phyloP scores from a whole-genome alignment of 2,113 vertebrate genomes.

The Ginglymostoma cirratum region DNA sequence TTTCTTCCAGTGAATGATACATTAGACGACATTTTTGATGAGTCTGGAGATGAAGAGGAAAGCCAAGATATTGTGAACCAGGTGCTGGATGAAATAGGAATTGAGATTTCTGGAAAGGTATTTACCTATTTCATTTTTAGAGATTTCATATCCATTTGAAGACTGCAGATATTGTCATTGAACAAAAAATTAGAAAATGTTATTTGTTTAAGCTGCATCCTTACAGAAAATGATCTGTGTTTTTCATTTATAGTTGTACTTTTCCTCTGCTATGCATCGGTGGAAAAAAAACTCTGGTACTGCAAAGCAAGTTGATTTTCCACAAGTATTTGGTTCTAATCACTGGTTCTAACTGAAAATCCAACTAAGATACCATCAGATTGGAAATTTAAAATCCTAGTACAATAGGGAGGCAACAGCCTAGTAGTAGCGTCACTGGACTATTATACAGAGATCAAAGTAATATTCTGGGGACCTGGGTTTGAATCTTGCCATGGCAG shows the following conservation, averaged over 20 bases:
- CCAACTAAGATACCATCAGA: background rate
- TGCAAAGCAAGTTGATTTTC: background rate
- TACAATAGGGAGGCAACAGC: background rate
- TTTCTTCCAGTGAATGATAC: slow-evolving; percentile 75
- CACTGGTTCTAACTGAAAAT: background rate
- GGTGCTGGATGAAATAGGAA: slow-evolving; percentile 95
- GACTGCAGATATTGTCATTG: background rate
- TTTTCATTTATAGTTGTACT: background rate
- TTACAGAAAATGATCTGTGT: background rate
- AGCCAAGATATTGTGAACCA: slow-evolving; percentile 95
- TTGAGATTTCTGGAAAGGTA: slow-evolving; percentile 96
- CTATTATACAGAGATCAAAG: no score
- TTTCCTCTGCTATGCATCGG: background rate
- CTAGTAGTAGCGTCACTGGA: no score
- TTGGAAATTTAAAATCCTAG: background rate
- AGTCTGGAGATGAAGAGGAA: slow-evolving; percentile 93
- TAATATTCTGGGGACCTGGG: no score
- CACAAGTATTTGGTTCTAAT: background rate
- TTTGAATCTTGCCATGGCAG: no score
- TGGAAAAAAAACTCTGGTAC: background rate
- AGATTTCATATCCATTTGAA: background rate
- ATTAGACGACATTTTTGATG: slow-evolving; percentile 91
- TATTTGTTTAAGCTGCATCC: background rate
- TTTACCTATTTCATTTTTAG: background rate
- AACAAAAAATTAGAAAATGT: background rate